Evolutionary conservation across 2,888 invertebrate genomes (phyloP), one percentile per base, ranked within the genome.

Genomic region (Lepidonotus clava): DNA sequence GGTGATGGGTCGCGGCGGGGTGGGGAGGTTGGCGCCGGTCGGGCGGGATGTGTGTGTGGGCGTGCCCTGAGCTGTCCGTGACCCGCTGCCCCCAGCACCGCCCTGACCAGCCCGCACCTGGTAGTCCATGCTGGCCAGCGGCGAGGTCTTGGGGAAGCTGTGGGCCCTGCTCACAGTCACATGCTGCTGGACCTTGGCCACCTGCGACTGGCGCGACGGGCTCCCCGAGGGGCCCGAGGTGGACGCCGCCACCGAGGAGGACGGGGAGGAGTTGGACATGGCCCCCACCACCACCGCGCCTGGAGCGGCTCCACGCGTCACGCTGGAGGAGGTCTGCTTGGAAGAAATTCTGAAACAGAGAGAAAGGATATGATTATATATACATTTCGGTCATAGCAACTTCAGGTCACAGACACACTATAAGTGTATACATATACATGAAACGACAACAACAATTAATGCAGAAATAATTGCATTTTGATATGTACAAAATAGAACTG

Each of bases 81-180:
- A 14, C 34, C 34, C 76, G 40, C 76, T 11, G 38, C 38, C 46
- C 83, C 51, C 51, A 18, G 83, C 53, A 34, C 36, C 24, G 46
- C 76, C 41, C 14, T 24, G 61, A 28, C 61, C 28, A 61, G 28
- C 61, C 11, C 61, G 28, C 61, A 87, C 86, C 76, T 87, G 86
- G 84, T 87, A 87, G 56, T 87, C 86, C 67, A 84, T 36, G 80
- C 84, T 61, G 61, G 67, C 85, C 32, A 66, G 84, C 21, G 86
- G 87, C 0, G 89, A 88, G 8, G 89, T 87, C 87, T 89, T 87
- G 38, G 88, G 89, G 87, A 87, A 87, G 87, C 87, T 88, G 77
- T 87, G 87, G 8, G 86, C 85, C 11, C 87, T 32, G 18, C 84
- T 87, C 61, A 87, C 87, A 18, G 76, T 85, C 41, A 51, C 84